Base-by-base conservation (phyloP, 2,888 invertebrate species). In the Diarsia dahlii region DNA sequence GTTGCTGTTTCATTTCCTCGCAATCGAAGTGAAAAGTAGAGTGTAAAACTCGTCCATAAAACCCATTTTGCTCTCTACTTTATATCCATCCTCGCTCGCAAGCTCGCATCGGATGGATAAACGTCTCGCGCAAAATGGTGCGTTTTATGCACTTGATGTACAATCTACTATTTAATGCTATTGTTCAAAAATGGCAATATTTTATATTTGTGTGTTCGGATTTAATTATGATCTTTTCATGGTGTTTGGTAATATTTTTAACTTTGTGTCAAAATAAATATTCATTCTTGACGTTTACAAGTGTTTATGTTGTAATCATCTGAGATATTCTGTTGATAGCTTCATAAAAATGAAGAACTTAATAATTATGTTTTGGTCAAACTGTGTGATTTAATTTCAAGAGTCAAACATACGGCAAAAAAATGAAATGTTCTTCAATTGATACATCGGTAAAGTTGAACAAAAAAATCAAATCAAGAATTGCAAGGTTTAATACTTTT, bases 111-210 rank as follows among this genome's bases (percentile, higher is more conserved):
- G n/a, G n/a, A n/a, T n/a, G n/a, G n/a, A n/a, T n/a, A n/a, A n/a
- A n/a, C n/a, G n/a, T n/a, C n/a, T n/a, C n/a, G n/a, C n/a, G n/a
- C n/a, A n/a, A n/a, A n/a, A n/a, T n/a, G n/a, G n/a, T n/a, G n/a
- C n/a, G n/a, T n/a, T n/a, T n/a, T n/a, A n/a, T n/a, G n/a, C n/a
- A n/a, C n/a, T n/a, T n/a, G n/a, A n/a, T n/a, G n/a, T n/a, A n/a
- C n/a, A n/a, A n/a, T n/a, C n/a, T n/a, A n/a, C n/a, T n/a, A n/a
- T n/a, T 84, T 80, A 85, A 75, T 75, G 46, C 78, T 54, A 78
- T 88, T 88, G 85, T 88, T 85, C 20, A 76, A 81, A 84, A 81
- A 83, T 64, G 39, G 48, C 71, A 74, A 85, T 87, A 87, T 81
- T 80, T 81, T 77, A 79, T 69, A 71, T 77, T 81, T 63, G 45